Conservation (phyloP, 2,888 invertebrate genomes). For the Hemistola chrysoprasaria region DNA sequence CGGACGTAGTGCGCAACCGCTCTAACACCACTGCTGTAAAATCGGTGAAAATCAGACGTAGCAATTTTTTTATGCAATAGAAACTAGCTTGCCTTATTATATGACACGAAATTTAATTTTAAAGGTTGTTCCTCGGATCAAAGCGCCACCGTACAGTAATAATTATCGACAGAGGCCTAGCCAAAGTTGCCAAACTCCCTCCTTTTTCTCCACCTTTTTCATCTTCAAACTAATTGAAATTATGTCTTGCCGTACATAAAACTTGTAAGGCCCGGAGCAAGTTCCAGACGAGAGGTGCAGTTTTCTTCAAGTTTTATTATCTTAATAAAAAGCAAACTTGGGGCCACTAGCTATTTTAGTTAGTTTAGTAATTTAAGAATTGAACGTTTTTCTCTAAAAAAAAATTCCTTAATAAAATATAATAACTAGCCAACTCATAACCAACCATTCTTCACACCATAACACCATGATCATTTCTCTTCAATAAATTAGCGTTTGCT, state of each 20-base stretch:
- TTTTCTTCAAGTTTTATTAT: conserved; percentile 50
- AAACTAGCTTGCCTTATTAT: too few relatives aligned
- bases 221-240: conserved; percentile 54
- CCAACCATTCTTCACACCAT: too few relatives aligned
- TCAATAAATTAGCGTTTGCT: too few relatives aligned
- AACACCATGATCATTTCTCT: too few relatives aligned
- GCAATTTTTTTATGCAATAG: too few relatives aligned
- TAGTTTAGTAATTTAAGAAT: too few relatives aligned
- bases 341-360: conserved; percentile 39
- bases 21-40: too few relatives aligned
- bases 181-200: conserved; percentile 30
- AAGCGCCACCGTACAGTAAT: conserved; percentile 7
- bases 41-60: too few relatives aligned
- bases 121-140: conserved; percentile 4
- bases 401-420: too few relatives aligned
- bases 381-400: too few relatives aligned
- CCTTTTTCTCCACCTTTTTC: conserved; percentile 24
- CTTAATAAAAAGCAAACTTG: conserved; percentile 48
- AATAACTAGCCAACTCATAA: too few relatives aligned
- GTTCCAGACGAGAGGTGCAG: conserved; percentile 40
- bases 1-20: too few relatives aligned
- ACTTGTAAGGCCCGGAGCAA: conserved; percentile 24
- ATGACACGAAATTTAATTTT: conserved; percentile 9
- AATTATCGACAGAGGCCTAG: conserved; percentile 12
- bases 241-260: conserved; percentile 41